Base-by-base conservation (phyloP, 30 jellyfish, hydroid and myxozoan genomes). In the Cassiopea andromeda region DNA sequence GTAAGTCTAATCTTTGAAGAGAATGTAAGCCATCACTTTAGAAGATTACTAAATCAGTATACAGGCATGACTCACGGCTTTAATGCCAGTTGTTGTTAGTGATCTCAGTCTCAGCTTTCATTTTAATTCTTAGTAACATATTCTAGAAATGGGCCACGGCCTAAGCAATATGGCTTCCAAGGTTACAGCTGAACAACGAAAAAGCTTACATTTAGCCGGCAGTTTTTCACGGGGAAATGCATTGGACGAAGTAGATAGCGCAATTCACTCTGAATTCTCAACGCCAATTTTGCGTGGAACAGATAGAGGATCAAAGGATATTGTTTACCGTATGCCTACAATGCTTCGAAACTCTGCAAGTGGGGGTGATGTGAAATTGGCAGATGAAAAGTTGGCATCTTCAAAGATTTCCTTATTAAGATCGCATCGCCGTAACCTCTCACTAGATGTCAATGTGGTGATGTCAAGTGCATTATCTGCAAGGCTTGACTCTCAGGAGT, bases 401-500 rank as follows among this genome's bases (percentile, higher is more conserved):
- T 1, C 73, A 73, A 81, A 77, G 48, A 59, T 73, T 10, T 69
- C 92, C 10, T 16, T 75, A 75, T 58, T 86, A 66, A 88, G 44
- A 72, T 58, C 90, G 44, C 98, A 84, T 66, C 89, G 93, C 8
- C 88, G 95, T 12, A 96, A 79, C 75, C 98, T 89, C 7, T 83
- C 94, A 6, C 91, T 87, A 47, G 97, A 90, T 68, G 84, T 83
- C 16, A 85, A 95, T 59, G 74, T 92, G 75, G 80, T 80, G 57
- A 50, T 85, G 57, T 49, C 96, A 48, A 60, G 91, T 69, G 27
- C 50, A 1, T 80, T 60, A 14, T 13, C 89, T 3, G 58, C 92
- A n/a, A 69, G 75, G 7, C 89, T 83, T 9, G 98, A 89, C 66
- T 94, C 98, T 12, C 98, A 94, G 70, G 98, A 94, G 88, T 96